Conservation (phyloP, 2,888 invertebrate genomes). For the Cantharis flavilabris region DNA sequence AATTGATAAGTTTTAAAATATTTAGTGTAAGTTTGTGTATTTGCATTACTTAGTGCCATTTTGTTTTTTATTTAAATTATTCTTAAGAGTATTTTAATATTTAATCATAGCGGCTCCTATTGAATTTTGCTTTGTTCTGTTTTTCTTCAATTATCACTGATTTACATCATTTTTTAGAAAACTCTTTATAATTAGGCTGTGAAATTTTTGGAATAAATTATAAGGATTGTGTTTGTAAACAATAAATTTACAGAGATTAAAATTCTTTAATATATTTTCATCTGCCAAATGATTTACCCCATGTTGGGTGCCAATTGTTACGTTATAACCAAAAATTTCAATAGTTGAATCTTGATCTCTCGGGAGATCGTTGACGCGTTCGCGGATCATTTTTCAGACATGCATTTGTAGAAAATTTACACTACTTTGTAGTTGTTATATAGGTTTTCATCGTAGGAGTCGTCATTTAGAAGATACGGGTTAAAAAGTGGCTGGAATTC, state of each 20-base stretch:
- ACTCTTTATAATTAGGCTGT: conserved; percentile 30
- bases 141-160: neutral
- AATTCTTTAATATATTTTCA: neutral
- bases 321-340: too few relatives aligned
- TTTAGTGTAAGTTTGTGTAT: neutral
- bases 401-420: too few relatives aligned
- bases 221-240: conserved; percentile 33
- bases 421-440: too few relatives aligned
- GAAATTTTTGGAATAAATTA: conserved; percentile 31
- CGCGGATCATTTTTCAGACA: too few relatives aligned
- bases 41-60: conserved; percentile 20
- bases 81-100: conserved; percentile 10
- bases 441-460: too few relatives aligned
- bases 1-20: neutral
- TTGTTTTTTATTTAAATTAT: neutral
- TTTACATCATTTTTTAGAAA: neutral
- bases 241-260: conserved; percentile 4
- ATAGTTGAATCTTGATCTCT: too few relatives aligned
- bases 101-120: conserved; percentile 9
- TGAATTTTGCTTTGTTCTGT: conserved; percentile 8
- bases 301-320: too few relatives aligned
- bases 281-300: neutral
- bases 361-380: too few relatives aligned
- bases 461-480: too few relatives aligned
- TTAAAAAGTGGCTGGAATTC: too few relatives aligned